Conservation (phyloP, 2,888 invertebrate genomes). For the Ennomos erosarius region DNA sequence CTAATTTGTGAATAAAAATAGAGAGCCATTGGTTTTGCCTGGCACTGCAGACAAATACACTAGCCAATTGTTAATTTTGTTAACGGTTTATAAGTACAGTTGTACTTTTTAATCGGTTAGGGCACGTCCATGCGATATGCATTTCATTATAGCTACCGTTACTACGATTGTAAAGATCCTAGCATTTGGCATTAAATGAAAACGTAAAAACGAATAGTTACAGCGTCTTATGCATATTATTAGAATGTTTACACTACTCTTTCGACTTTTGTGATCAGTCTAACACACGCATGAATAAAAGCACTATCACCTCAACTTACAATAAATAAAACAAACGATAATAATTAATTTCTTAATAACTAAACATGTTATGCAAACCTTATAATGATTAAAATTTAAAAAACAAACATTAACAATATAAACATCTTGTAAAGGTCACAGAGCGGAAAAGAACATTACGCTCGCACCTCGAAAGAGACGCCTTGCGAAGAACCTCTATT, state of each 20-base stretch:
- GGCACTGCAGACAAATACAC: conserved; percentile 17
- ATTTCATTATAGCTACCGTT: conserved; percentile 25
- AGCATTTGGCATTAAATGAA: conserved; percentile 66
- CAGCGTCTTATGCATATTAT: conserved; percentile 1
- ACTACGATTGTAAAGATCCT: conserved; percentile 49
- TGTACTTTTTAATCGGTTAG: conserved; percentile 32
- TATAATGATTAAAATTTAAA: conserved; percentile 39
- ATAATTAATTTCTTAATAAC: conserved; percentile 45
- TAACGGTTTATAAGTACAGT: conserved; percentile 5
- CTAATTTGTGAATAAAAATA: no score
- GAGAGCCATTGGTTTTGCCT: conserved; percentile 1
- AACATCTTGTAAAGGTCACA: conserved; percentile 32
- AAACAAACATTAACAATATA: conserved; percentile 48
- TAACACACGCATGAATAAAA: conserved; percentile 25
- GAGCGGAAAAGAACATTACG: no score
- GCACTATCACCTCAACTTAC: conserved; percentile 28
- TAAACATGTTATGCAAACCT: conserved; percentile 42
- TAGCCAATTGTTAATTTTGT: conserved; percentile 15
- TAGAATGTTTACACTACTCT: not conserved
- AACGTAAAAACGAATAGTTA: conserved; percentile 30
- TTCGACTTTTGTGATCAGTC: conserved; percentile 28
- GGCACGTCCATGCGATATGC: conserved; percentile 37
- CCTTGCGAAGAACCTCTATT: no score
- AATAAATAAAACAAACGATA: conserved; percentile 44
- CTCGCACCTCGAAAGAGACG: no score